These are phyloP conservation scores for Parauchenoglanis punctatus DNA, from an alignment of 2,797 vertebrate species.

Conservation along the genomic window DNA sequence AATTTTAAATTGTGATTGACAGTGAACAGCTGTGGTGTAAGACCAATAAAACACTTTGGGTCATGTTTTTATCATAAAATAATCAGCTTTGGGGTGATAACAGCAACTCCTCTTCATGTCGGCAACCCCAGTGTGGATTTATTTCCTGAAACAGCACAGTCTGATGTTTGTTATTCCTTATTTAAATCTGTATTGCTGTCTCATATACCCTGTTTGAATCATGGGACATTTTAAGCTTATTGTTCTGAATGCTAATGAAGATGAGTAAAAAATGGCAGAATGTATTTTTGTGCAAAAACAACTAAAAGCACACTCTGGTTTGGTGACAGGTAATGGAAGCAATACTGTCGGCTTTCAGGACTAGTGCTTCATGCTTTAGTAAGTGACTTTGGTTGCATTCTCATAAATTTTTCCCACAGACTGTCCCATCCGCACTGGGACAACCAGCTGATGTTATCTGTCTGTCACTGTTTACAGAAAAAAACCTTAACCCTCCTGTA, in stretches of 20 bases:
- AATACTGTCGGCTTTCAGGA: background rate
- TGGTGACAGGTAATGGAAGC: background rate
- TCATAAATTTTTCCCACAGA: conserved; percentile 86
- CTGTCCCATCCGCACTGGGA: conserved; percentile 73
- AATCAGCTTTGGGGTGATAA: background rate
- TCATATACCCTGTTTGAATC: background rate
- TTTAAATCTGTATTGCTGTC: background rate
- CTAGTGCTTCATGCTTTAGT: background rate
- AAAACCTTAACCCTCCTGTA: conserved; percentile 24
- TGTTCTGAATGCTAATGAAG: background rate
- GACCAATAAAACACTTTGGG: background rate
- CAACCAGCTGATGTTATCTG: conserved; percentile 73
- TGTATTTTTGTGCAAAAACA: background rate
- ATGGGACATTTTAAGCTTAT: background rate
- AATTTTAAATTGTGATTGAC: background rate
- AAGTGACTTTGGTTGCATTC: conserved; percentile 66
- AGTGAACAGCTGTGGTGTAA: background rate
- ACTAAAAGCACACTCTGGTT: background rate
- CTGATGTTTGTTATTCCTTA: background rate
- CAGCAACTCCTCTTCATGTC: background rate
- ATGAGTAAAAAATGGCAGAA: background rate
- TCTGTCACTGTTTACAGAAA: conserved; percentile 69
- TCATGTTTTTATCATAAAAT: background rate
- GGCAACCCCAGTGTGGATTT: background rate
- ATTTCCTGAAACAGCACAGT: background rate